Evolutionary conservation across 2,888 invertebrate species (phyloP), one percentile per base, ranked within the genome.

Genomic region (Ectemnius cavifrons): DNA sequence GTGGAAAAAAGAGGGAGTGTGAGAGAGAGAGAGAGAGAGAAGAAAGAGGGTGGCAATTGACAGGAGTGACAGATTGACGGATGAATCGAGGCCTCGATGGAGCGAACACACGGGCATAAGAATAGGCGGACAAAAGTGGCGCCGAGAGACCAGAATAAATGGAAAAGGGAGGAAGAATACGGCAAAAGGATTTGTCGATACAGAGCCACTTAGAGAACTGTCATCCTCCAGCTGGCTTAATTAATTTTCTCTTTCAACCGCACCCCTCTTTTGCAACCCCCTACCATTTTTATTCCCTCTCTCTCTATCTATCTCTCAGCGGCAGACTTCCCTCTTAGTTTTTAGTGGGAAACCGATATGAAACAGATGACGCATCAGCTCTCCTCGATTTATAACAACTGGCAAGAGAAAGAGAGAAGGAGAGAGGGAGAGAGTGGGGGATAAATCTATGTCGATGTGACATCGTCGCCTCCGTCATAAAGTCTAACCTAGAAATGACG

Each of bases 11-110:
- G 13, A 6, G 46, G 2, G 37, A 37, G 37, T 8, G 0, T 1
- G 37, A 6, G 37, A 37, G 28, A 6, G 37, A 37, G 6, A 11
- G 2, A n/a, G 59, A 59, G 63, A 63, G 59, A 69, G 73, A 45
- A 69, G n/a, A 4, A 23, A 37, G 66, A 46, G 23, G 57, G 59
- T 58, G 49, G 56, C 60, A 28, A 74, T 76, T 65, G 75, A 76
- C 75, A 70, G 64, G 69, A 70, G 75, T 70, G 75, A 76, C 74
- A 61, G 64, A 76, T 76, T 67, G 75, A 69, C 70, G 75, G 69
- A 74, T 70, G 75, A 74, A 70, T 75, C 74, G 74, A 65, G 75
- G 63, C 69, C 37, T 74, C 69, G 75, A 47, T 20, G 58, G 18
- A 58, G 14, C 23, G 37, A 37, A 37, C 37, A 37, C 59, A 59